Percentiles rank a stretch among this genome's conserved stretches.
phyloP scores from a whole-genome alignment of 2,888 invertebrate genomes.

The Drosophila cognata region DNA sequence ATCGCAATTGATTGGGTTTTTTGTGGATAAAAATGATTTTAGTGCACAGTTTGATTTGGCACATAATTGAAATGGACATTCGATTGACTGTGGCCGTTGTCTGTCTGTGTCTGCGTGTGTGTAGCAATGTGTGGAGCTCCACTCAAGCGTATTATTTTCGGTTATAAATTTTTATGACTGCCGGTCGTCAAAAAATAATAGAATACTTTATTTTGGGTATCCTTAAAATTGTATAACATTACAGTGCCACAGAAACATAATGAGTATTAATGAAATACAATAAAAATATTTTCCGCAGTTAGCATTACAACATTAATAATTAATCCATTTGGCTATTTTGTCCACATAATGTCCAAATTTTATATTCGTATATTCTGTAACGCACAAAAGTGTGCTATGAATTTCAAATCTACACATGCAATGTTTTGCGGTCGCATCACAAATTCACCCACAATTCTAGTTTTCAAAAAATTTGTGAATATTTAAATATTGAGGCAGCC shows the following conservation, averaged over 20 bases:
- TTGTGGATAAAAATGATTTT: slow-evolving; percentile 23
- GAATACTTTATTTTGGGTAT: slow-evolving; percentile 56
- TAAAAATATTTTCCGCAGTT: slow-evolving; percentile 20
- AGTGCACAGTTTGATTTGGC: slow-evolving; percentile 40
- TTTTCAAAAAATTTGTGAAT: slow-evolving; percentile 36
- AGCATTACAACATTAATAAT: slow-evolving; percentile 58
- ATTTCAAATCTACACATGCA: slow-evolving; percentile 16
- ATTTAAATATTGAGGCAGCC: slow-evolving; percentile 15
- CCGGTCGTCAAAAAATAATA: slow-evolving; percentile 55
- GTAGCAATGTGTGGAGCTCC: slow-evolving; percentile 16
- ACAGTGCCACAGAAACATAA: slow-evolving; percentile 16
- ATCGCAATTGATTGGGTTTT: slow-evolving; percentile 53
- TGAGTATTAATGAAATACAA: slow-evolving; percentile 37
- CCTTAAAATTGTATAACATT: slow-evolving; percentile 47
- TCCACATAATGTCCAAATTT: slow-evolving; percentile 62
- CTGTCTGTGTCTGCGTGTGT: slow-evolving; percentile 16
- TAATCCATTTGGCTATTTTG: slow-evolving; percentile 66
- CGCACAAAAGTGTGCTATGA: slow-evolving; percentile 42
- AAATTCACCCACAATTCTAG: slow-evolving; percentile 20
- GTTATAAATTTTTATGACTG: slow-evolving; percentile 71
- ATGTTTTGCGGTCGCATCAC: slow-evolving; percentile 3
- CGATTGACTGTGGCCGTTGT: background rate
- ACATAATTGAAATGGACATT: slow-evolving; percentile 64
- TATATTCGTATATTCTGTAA: slow-evolving; percentile 39
- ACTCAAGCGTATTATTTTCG: slow-evolving; percentile 58